Evolutionary conservation across 2,113 vertebrate genomes (phyloP).

Genomic region (Puffinus mauretanicus): DNA sequence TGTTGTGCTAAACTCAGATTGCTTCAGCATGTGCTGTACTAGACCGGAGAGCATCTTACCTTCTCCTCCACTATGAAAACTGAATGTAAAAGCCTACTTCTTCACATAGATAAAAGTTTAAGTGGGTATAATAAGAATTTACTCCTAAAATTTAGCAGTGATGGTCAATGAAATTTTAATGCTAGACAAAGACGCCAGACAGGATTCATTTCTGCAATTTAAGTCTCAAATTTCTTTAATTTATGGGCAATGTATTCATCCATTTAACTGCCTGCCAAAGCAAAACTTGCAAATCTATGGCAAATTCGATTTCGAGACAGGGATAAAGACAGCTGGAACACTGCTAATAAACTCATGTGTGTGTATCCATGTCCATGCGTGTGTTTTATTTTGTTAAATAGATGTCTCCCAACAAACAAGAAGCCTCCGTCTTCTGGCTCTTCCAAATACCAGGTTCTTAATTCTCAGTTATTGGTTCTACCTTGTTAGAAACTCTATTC

Average conservation of each 20-base stretch:
- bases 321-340: neutral
- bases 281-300: neutral
- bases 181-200: neutral
- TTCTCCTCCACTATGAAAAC: neutral
- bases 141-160: neutral
- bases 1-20: neutral
- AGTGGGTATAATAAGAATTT: neutral
- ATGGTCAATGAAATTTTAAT: neutral
- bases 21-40: neutral
- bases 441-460: neutral
- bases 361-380: fast-evolving
- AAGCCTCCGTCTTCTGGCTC: neutral
- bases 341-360: fast-evolving
- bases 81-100: neutral
- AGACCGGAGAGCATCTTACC: neutral
- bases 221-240: neutral
- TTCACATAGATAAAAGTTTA: neutral
- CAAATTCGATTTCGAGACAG: neutral
- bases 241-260: neutral
- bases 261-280: neutral
- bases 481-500: conserved; percentile 3
- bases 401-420: neutral
- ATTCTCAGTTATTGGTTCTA: neutral
- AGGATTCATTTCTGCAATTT: conserved; percentile 37
- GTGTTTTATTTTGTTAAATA: neutral